A percentile compares a stretch with the other conserved stretches of the same genome.
Conservation (phyloP, 2,888 invertebrate species). For the Sclerodermus sp. region DNA sequence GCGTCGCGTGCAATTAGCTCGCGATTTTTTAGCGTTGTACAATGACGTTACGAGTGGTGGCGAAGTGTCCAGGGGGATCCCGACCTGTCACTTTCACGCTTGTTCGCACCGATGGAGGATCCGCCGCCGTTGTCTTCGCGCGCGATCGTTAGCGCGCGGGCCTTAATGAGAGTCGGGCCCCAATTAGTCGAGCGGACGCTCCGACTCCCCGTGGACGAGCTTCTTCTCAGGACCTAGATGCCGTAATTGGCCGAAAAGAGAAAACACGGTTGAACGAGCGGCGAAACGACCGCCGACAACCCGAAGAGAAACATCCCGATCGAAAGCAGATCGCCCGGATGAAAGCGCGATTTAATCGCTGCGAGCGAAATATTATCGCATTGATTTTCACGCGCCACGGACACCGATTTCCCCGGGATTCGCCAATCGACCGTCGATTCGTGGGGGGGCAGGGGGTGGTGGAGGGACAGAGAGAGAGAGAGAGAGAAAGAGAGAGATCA, state of each 20-base stretch:
- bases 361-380: conserved; percentile 9
- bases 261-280: conserved; percentile 3
- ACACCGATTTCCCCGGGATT: conserved; percentile 15
- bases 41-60: too few relatives aligned
- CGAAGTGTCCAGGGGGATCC: too few relatives aligned
- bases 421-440: too few relatives aligned
- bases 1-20: too few relatives aligned
- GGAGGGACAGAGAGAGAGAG: too few relatives aligned
- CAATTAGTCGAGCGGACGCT: not conserved
- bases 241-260: conserved; percentile 20
- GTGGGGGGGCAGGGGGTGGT: too few relatives aligned
- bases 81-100: conserved; percentile 27
- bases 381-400: conserved; percentile 16
- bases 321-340: conserved; percentile 9
- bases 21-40: too few relatives aligned
- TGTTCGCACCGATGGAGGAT: conserved; percentile 6
- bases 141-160: conserved; percentile 2
- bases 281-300: not conserved
- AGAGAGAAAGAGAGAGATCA: too few relatives aligned
- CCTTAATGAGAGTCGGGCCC: conserved; percentile 1
- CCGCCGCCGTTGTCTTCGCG: conserved; percentile 12
- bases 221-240: conserved; percentile 15
- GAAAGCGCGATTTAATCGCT: conserved; percentile 25
- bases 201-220: not conserved
- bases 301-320: not conserved